Percentiles rank a stretch among this genome's conserved stretches.
Evolutionary conservation across 2,113 vertebrate genomes (phyloP).

Genomic region (Platichthys stellatus): DNA sequence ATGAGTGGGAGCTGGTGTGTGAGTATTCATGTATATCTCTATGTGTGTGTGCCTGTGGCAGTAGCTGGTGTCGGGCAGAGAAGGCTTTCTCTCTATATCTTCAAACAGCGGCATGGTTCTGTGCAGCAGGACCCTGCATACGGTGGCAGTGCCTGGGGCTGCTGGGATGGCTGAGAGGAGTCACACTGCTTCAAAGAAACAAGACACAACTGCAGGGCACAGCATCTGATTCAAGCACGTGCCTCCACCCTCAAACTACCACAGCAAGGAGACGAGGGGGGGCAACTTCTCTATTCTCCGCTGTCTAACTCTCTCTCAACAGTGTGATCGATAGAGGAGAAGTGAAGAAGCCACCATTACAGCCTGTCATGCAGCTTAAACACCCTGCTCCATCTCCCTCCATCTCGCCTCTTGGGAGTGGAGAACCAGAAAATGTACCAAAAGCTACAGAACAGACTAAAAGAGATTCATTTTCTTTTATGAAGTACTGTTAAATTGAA

Average conservation of each 20-base stretch:
- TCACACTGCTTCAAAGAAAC: constrained; percentile 88
- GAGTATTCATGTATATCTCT: constrained; percentile 21
- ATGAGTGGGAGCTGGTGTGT: constrained; percentile 27
- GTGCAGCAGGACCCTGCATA: constrained; percentile 88
- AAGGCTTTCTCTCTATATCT: constrained; percentile 85
- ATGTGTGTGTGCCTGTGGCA: constrained; percentile 46
- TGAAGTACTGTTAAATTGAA: constrained; percentile 15
- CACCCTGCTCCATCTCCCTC: constrained; percentile 49
- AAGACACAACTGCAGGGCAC: constrained; percentile 89
- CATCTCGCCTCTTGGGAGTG: constrained; percentile 74
- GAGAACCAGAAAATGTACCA: constrained; percentile 83
- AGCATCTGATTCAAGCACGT: constrained; percentile 88
- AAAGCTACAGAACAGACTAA: constrained; percentile 86
- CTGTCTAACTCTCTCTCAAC: constrained; percentile 26
- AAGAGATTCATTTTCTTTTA: constrained; percentile 36
- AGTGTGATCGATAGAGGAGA: constrained; percentile 74
- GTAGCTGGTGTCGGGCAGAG: constrained; percentile 56
- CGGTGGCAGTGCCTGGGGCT: constrained; percentile 88
- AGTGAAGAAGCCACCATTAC: constrained; percentile 91
- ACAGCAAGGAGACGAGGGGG: constrained; percentile 65
- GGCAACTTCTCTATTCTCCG: constrained; percentile 15
- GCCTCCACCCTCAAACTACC: constrained; percentile 53
- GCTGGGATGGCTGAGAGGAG: constrained; percentile 77
- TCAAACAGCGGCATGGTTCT: constrained; percentile 88
- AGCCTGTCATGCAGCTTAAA: constrained; percentile 84